Evolutionary conservation across 2,888 invertebrate genomes (phyloP).

Genomic region (Caenorhabditis sp.): DNA sequence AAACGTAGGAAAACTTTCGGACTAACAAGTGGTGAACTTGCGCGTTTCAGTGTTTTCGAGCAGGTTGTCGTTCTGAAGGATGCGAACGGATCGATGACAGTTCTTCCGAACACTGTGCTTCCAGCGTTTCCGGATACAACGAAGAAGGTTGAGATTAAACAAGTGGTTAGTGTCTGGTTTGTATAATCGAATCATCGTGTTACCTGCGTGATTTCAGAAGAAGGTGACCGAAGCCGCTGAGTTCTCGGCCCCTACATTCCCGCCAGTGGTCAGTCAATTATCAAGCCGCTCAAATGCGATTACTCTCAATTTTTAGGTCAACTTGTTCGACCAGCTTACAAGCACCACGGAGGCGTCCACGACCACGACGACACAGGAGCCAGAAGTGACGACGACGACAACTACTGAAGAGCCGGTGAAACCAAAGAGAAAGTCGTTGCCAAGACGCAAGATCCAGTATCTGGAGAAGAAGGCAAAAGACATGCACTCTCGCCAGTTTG

Average conservation of each 20-base stretch:
- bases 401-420: slow-evolving; percentile 23
- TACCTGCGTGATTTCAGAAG: slow-evolving; percentile 29
- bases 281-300: neutral
- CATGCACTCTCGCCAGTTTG: slow-evolving; percentile 56
- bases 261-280: slow-evolving; percentile 38
- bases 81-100: slow-evolving; percentile 38
- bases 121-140: slow-evolving; percentile 28
- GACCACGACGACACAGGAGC: slow-evolving; percentile 30
- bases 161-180: slow-evolving; percentile 27
- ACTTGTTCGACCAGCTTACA: slow-evolving; percentile 30
- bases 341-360: slow-evolving; percentile 8
- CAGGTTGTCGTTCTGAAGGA: slow-evolving; percentile 48
- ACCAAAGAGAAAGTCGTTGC: slow-evolving; percentile 34
- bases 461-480: slow-evolving; percentile 45
- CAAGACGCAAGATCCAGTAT: slow-evolving; percentile 45
- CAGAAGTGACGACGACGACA: slow-evolving; percentile 12
- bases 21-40: neutral
- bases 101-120: slow-evolving; percentile 37
- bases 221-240: slow-evolving; percentile 20
- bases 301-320: slow-evolving; percentile 20
- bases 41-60: slow-evolving; percentile 43
- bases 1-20: slow-evolving; percentile 27
- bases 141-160: slow-evolving; percentile 29
- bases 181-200: slow-evolving; percentile 30
- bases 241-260: slow-evolving; percentile 53